Conservation (phyloP, 2,888 invertebrate species). For the Sepiola atlantica region DNA sequence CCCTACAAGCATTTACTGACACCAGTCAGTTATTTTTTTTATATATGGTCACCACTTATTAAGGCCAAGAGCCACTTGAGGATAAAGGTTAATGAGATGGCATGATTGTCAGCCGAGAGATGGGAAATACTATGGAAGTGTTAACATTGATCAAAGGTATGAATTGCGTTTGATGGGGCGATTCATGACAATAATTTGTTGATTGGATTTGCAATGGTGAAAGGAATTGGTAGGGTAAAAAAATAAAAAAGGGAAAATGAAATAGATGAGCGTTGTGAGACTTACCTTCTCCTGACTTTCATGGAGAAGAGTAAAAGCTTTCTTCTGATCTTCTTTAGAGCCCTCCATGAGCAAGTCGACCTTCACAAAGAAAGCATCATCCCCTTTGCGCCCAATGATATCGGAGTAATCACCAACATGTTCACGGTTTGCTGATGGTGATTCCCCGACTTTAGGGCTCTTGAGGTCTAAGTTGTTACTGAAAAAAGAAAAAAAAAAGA, state of each 20-base stretch:
- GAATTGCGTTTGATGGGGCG: too few species aligned
- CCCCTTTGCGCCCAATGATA: conserved; percentile 46
- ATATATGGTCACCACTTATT: too few species aligned
- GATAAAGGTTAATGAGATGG: too few species aligned
- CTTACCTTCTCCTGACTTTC: conserved; percentile 68
- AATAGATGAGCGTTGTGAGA: not conserved
- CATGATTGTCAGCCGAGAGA: too few species aligned
- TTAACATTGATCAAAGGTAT: too few species aligned
- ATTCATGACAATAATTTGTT: too few species aligned
- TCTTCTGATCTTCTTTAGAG: conserved; percentile 67
- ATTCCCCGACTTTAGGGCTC: conserved; percentile 37
- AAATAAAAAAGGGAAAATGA: not conserved
- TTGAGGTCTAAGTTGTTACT: conserved; percentile 23
- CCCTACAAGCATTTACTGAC: too few species aligned
- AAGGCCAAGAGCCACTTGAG: too few species aligned
- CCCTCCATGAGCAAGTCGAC: conserved; percentile 74
- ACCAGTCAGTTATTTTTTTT: too few species aligned
- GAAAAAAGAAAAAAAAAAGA: not conserved
- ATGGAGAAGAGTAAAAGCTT: conserved; percentile 70
- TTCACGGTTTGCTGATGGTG: conserved; percentile 33
- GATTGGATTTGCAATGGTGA: not conserved
- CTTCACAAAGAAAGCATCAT: conserved; percentile 58
- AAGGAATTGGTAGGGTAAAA: not conserved
- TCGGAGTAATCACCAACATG: conserved; percentile 40
- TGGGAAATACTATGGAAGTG: too few species aligned